These are phyloP conservation scores for Carassius gibelio DNA, from an alignment of 2,113 vertebrate genomes.

Conservation along the genomic window DNA sequence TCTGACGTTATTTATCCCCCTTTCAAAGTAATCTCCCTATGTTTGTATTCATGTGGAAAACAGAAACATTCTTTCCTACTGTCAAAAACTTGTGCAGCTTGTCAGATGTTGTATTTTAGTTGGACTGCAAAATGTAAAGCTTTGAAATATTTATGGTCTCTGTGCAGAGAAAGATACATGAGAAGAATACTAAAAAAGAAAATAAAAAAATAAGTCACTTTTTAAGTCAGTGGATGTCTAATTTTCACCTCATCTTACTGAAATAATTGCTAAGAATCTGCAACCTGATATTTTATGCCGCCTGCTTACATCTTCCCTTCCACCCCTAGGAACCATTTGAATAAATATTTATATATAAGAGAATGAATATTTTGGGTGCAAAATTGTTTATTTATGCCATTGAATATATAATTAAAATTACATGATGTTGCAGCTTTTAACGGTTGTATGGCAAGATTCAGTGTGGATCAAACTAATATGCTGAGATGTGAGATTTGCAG, in stretches of 20 bases:
- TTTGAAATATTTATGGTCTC: slow-evolving; percentile 62
- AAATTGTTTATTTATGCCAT: slow-evolving; percentile 81
- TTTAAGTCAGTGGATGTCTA: slow-evolving; percentile 68
- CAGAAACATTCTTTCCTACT: slow-evolving; percentile 51
- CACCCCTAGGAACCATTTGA: slow-evolving; percentile 72
- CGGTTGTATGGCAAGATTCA: slow-evolving; percentile 68
- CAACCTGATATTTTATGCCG: slow-evolving; percentile 74
- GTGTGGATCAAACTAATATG: slow-evolving; percentile 72
- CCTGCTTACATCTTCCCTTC: slow-evolving; percentile 64
- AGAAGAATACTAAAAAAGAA: slow-evolving; percentile 60
- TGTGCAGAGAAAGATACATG: slow-evolving; percentile 68
- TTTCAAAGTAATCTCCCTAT: slow-evolving; percentile 44
- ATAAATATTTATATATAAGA: slow-evolving; percentile 81
- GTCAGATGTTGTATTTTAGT: slow-evolving; percentile 66
- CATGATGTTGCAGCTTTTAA: slow-evolving; percentile 71
- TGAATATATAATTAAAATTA: slow-evolving; percentile 78
- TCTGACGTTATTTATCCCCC: slow-evolving; percentile 29
- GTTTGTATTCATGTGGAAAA: slow-evolving; percentile 4
- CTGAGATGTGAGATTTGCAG: slow-evolving; percentile 58
- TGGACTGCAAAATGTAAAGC: slow-evolving; percentile 67
- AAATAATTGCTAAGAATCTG: slow-evolving; percentile 77
- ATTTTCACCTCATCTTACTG: slow-evolving; percentile 76
- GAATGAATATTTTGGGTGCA: slow-evolving; percentile 74
- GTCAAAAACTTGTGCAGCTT: slow-evolving; percentile 60
- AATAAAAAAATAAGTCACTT: slow-evolving; percentile 62